These are phyloP conservation scores for Cherax destructor DNA, from an alignment of 1,140 invertebrate species.

Conservation along the genomic window DNA sequence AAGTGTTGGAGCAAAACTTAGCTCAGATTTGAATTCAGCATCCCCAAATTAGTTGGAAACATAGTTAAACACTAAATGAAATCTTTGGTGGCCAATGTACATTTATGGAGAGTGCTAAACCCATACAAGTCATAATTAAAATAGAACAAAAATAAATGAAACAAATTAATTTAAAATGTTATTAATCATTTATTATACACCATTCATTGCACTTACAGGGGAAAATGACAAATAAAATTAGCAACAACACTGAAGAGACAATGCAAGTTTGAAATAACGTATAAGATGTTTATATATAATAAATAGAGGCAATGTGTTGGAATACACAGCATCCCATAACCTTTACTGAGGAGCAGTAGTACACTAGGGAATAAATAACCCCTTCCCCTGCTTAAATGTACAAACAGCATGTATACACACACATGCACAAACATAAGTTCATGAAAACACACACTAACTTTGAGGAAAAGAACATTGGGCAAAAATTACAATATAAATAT, in stretches of 20 bases:
- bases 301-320: neutral
- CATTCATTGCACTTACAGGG: neutral
- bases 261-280: neutral
- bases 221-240: neutral
- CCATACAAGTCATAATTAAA: too few species aligned
- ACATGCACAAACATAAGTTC: neutral
- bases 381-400: neutral
- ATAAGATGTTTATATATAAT: neutral
- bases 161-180: neutral
- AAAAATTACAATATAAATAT: neutral
- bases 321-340: conserved; percentile 18
- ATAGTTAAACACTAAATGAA: too few species aligned
- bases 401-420: neutral
- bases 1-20: too few species aligned
- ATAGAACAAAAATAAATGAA: too few species aligned
- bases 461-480: neutral
- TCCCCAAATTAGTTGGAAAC: too few species aligned
- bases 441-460: neutral
- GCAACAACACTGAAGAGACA: conserved; percentile 6
- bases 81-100: too few species aligned
- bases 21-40: too few species aligned
- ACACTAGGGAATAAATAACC: neutral
- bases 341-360: neutral
- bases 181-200: neutral
- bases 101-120: too few species aligned